phyloP scores from a whole-genome alignment of 2,113 vertebrate species.

The Nothoprocta pentlandii region DNA sequence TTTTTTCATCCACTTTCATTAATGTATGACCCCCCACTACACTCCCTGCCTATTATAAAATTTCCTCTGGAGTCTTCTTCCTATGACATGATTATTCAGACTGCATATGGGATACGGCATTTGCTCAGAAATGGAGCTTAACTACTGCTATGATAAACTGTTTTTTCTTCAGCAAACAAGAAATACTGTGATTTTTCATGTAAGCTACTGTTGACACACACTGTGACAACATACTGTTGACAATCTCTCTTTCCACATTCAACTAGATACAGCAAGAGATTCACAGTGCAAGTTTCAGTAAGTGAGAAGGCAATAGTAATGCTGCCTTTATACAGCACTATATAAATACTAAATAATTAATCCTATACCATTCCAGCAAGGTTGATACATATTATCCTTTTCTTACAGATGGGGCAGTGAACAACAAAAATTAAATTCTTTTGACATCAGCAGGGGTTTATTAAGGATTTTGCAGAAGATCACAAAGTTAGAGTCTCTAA shows the following conservation, averaged over 20 bases:
- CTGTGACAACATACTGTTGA: neutral
- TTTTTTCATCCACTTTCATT: neutral
- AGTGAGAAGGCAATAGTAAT: neutral
- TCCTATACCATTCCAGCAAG: neutral
- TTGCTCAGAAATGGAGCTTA: neutral
- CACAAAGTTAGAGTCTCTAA: neutral
- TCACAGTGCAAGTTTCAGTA: neutral
- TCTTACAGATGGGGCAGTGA: conserved; percentile 18
- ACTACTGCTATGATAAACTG: neutral
- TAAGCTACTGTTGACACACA: neutral
- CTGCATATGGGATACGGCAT: neutral
- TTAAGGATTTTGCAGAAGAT: conserved; percentile 20
- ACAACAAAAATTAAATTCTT: conserved; percentile 16
- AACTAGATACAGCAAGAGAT: neutral
- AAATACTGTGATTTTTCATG: neutral
- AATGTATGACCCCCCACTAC: neutral
- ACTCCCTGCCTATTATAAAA: neutral
- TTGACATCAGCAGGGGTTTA: conserved; percentile 19
- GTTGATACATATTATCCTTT: conserved; percentile 44
- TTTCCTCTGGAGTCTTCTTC: neutral
- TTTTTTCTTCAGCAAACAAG: neutral
- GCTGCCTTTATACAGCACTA: neutral
- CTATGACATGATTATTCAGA: neutral
- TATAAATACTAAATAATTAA: conserved; percentile 45
- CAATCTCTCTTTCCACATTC: neutral